A percentile compares a stretch with the other conserved stretches of the same genome.
phyloP scores from a whole-genome alignment of 1,140 invertebrate genomes.

The Lithobius niger region DNA sequence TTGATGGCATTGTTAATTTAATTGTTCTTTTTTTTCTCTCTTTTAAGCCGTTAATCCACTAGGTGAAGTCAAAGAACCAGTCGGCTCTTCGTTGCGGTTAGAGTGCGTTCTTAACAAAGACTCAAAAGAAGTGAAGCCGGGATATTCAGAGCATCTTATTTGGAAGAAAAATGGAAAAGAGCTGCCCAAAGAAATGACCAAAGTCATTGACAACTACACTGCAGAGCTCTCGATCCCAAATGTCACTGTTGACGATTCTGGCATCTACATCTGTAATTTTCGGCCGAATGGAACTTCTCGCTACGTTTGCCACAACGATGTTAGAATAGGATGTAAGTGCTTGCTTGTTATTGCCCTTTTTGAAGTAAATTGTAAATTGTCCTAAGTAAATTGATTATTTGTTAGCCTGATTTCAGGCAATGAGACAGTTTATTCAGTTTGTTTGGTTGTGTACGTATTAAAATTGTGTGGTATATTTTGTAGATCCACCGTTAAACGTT shows the following conservation, averaged over 20 bases:
- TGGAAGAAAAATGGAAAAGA: not conserved
- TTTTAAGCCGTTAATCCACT: not conserved
- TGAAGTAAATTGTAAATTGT: not conserved
- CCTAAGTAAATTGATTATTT: too few relatives aligned
- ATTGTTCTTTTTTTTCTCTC: not conserved
- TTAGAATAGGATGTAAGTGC: not conserved
- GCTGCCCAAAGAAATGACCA: not conserved
- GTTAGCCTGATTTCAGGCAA: too few relatives aligned
- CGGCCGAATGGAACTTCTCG: not conserved
- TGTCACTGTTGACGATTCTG: not conserved
- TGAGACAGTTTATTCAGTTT: too few relatives aligned
- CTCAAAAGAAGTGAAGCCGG: not conserved
- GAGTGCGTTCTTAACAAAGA: not conserved
- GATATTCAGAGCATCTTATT: not conserved
- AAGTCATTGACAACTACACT: not conserved
- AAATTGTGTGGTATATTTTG: too few relatives aligned
- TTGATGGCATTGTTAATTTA: not conserved
- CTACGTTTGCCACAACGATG: not conserved
- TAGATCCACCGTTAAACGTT: too few relatives aligned
- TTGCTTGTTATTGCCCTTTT: not conserved
- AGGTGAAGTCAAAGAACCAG: not conserved
- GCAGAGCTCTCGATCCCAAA: not conserved
- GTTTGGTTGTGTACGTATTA: too few relatives aligned
- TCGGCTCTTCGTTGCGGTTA: not conserved
- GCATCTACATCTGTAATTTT: not conserved